These are phyloP conservation scores for Silurus aristotelis DNA, from an alignment of 2,797 vertebrate species.

Conservation along the genomic window DNA sequence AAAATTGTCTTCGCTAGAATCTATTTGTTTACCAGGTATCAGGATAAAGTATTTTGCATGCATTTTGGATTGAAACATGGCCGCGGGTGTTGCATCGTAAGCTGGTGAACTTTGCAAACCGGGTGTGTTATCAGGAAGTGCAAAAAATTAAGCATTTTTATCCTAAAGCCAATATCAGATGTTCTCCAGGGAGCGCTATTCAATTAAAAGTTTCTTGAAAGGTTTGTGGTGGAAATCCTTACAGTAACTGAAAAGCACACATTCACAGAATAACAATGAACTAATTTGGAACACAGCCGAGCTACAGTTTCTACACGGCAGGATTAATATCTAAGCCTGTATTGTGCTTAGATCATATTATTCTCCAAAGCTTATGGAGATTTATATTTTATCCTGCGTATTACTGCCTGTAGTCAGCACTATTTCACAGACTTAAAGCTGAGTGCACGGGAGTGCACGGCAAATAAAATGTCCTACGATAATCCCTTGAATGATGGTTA, in stretches of 20 bases:
- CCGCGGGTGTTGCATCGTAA: constrained; percentile 1
- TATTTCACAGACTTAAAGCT: not conserved
- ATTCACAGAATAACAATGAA: constrained; percentile 11
- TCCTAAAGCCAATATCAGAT: constrained; percentile 22
- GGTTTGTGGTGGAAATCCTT: not conserved
- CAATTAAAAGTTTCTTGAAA: constrained; percentile 37
- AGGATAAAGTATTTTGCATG: not conserved
- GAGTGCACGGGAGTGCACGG: constrained; percentile 1
- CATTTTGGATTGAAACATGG: not conserved
- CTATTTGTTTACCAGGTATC: not conserved
- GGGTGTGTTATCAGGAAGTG: constrained; percentile 9
- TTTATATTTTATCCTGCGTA: constrained; percentile 9
- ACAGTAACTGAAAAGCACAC: constrained; percentile 9
- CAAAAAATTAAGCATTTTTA: constrained; percentile 28
- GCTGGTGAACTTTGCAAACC: constrained; percentile 17
- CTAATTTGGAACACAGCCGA: constrained; percentile 16
- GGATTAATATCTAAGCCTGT: constrained; percentile 38
- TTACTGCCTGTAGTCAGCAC: constrained; percentile 22
- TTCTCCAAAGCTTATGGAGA: constrained; percentile 20
- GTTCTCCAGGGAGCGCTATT: constrained; percentile 19
- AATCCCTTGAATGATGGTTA: constrained; percentile 25
- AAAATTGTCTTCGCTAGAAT: not conserved
- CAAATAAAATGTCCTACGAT: constrained; percentile 17
- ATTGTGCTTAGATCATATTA: constrained; percentile 19
- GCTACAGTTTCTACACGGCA: not conserved